These are phyloP conservation scores for Aphelocoma californica DNA, from an alignment of 2,797 vertebrate genomes.

Conservation along the genomic window DNA sequence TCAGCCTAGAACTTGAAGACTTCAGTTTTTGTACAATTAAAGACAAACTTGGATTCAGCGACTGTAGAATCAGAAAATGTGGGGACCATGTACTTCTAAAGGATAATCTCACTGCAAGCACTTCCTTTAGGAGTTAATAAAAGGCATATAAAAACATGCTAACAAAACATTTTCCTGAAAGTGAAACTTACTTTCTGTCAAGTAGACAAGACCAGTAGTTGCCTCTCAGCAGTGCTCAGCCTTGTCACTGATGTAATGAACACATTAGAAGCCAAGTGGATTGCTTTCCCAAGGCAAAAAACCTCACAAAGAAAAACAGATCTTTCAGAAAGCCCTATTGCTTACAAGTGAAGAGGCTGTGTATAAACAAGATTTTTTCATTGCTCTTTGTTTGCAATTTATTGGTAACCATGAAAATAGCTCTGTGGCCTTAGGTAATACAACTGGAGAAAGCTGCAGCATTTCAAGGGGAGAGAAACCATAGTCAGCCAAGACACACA, in stretches of 20 bases:
- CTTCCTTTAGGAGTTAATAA: background rate
- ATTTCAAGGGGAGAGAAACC: background rate
- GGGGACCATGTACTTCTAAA: background rate
- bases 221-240: slow-evolving; percentile 1
- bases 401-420: background rate
- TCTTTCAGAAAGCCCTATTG: background rate
- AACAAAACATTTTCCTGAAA: background rate
- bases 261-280: slow-evolving; percentile 16
- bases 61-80: background rate
- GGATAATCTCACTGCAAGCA: background rate
- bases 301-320: background rate
- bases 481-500: background rate
- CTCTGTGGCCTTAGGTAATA: background rate
- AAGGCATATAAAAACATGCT: background rate
- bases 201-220: background rate
- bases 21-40: background rate
- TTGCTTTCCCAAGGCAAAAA: slow-evolving; percentile 34
- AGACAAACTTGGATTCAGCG: background rate
- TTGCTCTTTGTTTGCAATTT: slow-evolving; percentile 11
- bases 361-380: background rate
- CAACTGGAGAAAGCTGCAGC: background rate
- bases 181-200: background rate
- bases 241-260: slow-evolving; percentile 4
- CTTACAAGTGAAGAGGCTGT: background rate
- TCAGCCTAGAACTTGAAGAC: background rate